Evolutionary conservation across 92 coral and sea anemone genomes (phyloP), one percentile per base, ranked within the genome.

Genomic region (Porites cylindrica): DNA sequence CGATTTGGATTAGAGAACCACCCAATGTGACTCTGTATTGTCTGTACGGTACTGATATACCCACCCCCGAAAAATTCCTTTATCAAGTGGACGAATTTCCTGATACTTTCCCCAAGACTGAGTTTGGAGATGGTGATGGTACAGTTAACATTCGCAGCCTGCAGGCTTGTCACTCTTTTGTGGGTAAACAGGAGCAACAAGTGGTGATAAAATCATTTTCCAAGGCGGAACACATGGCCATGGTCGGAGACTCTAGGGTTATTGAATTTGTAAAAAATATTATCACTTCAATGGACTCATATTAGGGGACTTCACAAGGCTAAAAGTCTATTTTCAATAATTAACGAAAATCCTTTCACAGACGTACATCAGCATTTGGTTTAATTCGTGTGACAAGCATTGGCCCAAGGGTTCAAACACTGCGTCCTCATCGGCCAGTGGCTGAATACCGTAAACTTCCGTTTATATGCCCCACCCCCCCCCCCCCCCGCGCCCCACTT

Each of bases 121-220:
- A 66, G 18, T 81, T 77, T 64, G 96, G 98, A 66, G 96, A 97
- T 85, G 99, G 99, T 0, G 99, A 97, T 66, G 99, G 99, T 1
- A 97, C 99, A 0, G 99, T 97, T 11, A 90, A 92, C 32, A 73
- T 78, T 9, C 83, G 85, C 62, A 97, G 99, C 84, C 89, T 97
- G 29, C 67, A 86, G 78, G 99, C 96, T 7, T 97, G 99, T 78
- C 75, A 86, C 17, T 79, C 90, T 59, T 97, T 91, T 82, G 81
- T 77, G 6, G 78, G 66, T 11, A 84, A 75, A 66, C 99, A 97
- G 58, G 20, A 77, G 16, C 93, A 90, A 14, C 78, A 82, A 23
- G 89, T 97, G 2, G 64, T 94, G 8, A 68, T 82, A 1, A 85
- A 92, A 77, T 87, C 90, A 12, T 97, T 95, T 70, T 76, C 91